Base-by-base conservation (phyloP, 2,113 vertebrate species). In the Notiomystis cincta region DNA sequence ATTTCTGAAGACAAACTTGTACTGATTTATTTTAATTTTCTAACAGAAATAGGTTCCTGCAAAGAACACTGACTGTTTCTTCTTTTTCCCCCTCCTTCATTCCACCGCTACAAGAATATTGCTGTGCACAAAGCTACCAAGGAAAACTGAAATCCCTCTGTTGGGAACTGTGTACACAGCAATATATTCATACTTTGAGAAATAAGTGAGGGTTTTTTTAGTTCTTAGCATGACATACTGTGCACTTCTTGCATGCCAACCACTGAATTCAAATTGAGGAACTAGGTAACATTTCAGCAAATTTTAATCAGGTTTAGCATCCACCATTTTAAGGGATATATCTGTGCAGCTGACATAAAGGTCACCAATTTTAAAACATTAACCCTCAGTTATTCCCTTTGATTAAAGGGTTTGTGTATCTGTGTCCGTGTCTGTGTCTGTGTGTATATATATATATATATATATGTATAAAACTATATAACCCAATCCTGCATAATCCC, bases 11-110 rank as follows among this genome's bases (percentile, higher is more conserved):
- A 97, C 97, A 98, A 97, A 97, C 95, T 96, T 96, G 93, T 94
- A 96, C 97, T 96, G 95, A 97, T 98, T 96, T 97, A 96, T 97
- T 98, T 98, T 96, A 92, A 98, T 98, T 98, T 97, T 97, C 94
- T 88, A 91, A 96, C 84, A 96, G 96, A 96, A 97, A 96, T 92
- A 95, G 90, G 89, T 95, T 95, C 92, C 96, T 87, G 91, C 88
- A 61, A 85, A 96, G 95, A 97, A 97, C 96, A 97, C 95, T 97
- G 91, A 40, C 96, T 97, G 92, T 80, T 97, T 97, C 95, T 97
- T 97, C 97, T 93, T 96, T 85, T 83, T 13, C 66, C 91, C 84
- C 82, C 89, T 53, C 89, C 82, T 93, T 62, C 50, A 57, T 71
- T 80, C 80, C 73, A 33, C 82, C 51, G n/a, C 78, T 93, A 79